Evolutionary conservation across 1,140 invertebrate genomes (phyloP).

Genomic region (Papilio polytes): DNA sequence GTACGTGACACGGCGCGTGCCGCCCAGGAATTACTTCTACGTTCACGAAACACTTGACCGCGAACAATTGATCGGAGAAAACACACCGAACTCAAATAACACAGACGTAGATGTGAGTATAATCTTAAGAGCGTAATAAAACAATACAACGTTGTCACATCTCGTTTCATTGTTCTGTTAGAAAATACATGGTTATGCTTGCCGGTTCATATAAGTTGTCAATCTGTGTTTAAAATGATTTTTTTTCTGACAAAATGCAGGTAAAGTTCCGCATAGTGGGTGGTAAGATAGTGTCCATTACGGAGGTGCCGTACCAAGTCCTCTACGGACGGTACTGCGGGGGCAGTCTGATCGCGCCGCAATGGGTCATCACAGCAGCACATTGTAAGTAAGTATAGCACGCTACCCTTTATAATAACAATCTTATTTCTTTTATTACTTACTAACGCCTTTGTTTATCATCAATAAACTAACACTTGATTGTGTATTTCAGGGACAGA

Average conservation of each 20-base stretch:
- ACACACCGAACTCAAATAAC: background rate
- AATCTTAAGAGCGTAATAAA: no score
- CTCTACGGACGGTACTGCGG: constrained; percentile 72
- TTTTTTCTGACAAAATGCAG: constrained; percentile 36
- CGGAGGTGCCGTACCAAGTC: constrained; percentile 64
- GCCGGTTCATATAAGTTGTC: no score
- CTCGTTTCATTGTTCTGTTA: no score
- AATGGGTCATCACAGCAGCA: constrained; percentile 74
- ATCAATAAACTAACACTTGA: no score
- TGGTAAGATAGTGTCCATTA: constrained; percentile 55
- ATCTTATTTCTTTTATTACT: no score
- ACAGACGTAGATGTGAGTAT: constrained; percentile 41
- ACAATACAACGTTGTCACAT: no score
- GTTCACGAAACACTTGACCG: constrained; percentile 56
- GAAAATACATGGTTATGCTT: no score
- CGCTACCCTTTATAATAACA: no score
- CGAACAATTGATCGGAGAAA: background rate
- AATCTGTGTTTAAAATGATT: background rate
- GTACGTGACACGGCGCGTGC: constrained; percentile 49
- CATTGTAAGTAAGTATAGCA: constrained; percentile 70
- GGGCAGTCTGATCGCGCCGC: constrained; percentile 64
- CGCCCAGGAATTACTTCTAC: constrained; percentile 62
- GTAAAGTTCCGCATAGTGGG: constrained; percentile 66
- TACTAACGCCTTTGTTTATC: no score
- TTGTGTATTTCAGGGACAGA: constrained; percentile 50